Base-by-base conservation (phyloP, 2,113 vertebrate species). In the Pseudonaja textilis region DNA sequence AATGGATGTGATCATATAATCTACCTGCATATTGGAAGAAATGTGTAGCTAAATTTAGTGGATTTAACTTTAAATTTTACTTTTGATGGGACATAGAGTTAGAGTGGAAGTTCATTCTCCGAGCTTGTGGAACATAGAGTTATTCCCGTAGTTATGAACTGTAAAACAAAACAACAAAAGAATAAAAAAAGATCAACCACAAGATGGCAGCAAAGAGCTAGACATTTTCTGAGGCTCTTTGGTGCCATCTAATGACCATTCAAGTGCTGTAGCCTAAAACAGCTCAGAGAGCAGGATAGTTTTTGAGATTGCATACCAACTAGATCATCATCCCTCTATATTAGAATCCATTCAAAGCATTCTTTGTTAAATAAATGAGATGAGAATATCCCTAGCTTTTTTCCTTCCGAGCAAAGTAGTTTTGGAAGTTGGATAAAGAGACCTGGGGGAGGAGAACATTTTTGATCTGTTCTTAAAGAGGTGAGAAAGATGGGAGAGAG, bases 401-500 rank as follows among this genome's bases (percentile, higher is more conserved):
- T 47, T 23, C 9, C 64, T 85, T 10, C 34, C 3, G 2, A 25
- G 89, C 64, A 90, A 39, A 29, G 16, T 74, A 52, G 45, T 29
- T 69, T 64, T n/a, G 29, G 47, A 26, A 90, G 3, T 5, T 26
- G 45, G 45, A 47, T 50, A 8, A 50, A 29, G n/a, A 56, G 7
- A 34, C 4, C 5, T 55, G 64, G 52, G 23, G 5, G 23, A 9
- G 26, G 26, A 29, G n/a, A 20, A 1, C 16, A 42, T 39, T 85
- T 29, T 10, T 86, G 39, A 91, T 16, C 16, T 20, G 45, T 91
- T 9, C 25, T 12, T 85, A 16, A 90, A 55, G 20, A 55, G 47
- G n/a, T 92, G 94, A 69, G 94, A 96, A 93, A 93, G 16, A 92
- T 93, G 88, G 81, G 91, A 69, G 85, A 86, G 85, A 81, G 85